Conservation (phyloP, 92 coral and sea anemone species). For the Parazoanthus swiftii region DNA sequence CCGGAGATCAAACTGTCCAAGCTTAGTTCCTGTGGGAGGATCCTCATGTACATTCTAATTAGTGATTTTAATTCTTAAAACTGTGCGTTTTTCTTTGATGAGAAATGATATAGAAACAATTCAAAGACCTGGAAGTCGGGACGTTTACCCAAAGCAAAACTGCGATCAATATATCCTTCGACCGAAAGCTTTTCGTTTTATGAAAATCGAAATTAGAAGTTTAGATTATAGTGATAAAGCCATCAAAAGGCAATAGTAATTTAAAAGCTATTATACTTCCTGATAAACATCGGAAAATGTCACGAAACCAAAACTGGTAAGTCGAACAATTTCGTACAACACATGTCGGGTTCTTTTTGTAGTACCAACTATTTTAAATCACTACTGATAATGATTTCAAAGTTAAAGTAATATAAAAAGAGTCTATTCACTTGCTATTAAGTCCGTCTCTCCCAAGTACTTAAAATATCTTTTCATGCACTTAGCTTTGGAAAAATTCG, state of each 20-base stretch:
- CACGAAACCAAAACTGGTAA: conserved; percentile 2
- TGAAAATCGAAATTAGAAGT: background rate
- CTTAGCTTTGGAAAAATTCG: background rate
- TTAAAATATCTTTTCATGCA: conserved; percentile 15
- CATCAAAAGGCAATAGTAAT: background rate
- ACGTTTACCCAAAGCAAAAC: background rate
- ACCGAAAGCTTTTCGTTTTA: background rate
- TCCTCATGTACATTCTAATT: background rate
- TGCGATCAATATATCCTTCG: background rate
- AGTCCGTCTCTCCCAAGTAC: background rate
- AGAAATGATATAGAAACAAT: background rate
- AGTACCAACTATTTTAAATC: background rate
- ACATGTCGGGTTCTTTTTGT: background rate
- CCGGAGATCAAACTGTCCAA: background rate
- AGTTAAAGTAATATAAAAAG: background rate
- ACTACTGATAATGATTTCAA: background rate
- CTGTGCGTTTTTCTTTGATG: background rate
- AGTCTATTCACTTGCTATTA: background rate
- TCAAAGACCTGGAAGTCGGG: background rate
- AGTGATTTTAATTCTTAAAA: conserved; percentile 1
- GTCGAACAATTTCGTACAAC: background rate
- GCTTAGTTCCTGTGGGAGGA: conserved; percentile 8
- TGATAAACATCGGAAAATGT: conserved; percentile 10
- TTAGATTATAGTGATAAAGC: background rate
- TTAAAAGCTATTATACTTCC: background rate